phyloP scores from a whole-genome alignment of 35 echinoderm and acorn worm species.

The Hemicentrotus pulcherrimus region DNA sequence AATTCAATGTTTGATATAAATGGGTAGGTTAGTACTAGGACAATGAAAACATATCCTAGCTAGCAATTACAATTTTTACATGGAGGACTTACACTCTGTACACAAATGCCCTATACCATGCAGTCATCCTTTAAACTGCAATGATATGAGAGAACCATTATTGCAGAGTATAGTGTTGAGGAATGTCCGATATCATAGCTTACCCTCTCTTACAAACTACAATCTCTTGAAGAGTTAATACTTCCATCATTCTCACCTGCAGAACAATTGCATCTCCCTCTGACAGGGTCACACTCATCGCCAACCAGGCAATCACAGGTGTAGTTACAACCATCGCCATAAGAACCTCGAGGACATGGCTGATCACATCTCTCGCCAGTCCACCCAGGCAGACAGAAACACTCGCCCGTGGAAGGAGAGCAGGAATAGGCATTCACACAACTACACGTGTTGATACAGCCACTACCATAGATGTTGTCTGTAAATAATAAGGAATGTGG shows the following conservation, averaged over 20 bases:
- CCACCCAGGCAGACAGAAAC: constrained; percentile 78
- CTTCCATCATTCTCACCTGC: not conserved
- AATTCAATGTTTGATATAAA: too few relatives aligned
- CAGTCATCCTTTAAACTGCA: too few relatives aligned
- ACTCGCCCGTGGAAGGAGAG: constrained; percentile 64
- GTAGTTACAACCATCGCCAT: constrained; percentile 62
- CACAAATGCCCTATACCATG: too few relatives aligned
- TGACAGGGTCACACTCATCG: constrained; percentile 61
- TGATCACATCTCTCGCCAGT: constrained; percentile 61
- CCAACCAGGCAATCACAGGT: constrained; percentile 71
- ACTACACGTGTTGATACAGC: constrained; percentile 64
- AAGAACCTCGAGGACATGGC: constrained; percentile 48
- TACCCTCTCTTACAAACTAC: too few relatives aligned
- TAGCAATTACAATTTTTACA: too few relatives aligned
- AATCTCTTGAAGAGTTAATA: not conserved
- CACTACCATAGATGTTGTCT: constrained; percentile 50
- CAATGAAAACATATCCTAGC: too few relatives aligned
- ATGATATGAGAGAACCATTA: too few relatives aligned
- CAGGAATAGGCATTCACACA: constrained; percentile 87
- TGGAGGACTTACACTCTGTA: too few relatives aligned
- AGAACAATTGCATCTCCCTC: constrained; percentile 71
- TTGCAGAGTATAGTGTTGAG: too few relatives aligned
- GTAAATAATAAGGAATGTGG: not conserved
- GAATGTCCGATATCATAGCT: too few relatives aligned
- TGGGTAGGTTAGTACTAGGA: too few relatives aligned